Conservation (phyloP, 2,797 vertebrate genomes). For the Coilia nasus region DNA sequence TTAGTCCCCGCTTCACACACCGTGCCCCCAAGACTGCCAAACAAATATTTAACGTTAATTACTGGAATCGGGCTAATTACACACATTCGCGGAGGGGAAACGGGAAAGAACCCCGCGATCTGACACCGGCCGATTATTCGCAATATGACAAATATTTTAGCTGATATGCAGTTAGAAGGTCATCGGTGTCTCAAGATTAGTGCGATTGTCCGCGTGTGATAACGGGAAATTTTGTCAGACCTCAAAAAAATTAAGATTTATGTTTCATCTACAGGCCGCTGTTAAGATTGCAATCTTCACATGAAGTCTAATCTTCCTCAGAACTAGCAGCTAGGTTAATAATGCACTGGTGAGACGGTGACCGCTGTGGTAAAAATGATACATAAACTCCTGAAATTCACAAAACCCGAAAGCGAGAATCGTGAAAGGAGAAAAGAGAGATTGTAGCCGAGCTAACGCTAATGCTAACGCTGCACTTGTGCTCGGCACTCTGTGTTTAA, state of each 20-base stretch:
- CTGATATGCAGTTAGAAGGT: neutral
- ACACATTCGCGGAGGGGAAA: neutral
- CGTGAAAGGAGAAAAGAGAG: too few relatives aligned
- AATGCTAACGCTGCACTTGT: neutral
- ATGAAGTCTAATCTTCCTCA: neutral
- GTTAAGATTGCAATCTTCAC: neutral
- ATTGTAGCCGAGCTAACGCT: too few relatives aligned
- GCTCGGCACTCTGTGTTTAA: neutral
- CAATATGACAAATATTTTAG: neutral
- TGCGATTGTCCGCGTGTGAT: neutral
- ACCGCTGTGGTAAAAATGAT: too few relatives aligned
- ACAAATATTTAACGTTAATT: constrained; percentile 76
- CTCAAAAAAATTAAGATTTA: neutral
- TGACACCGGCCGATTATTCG: neutral
- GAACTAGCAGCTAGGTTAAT: too few relatives aligned
- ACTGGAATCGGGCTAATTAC: constrained; percentile 44
- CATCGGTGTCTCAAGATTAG: neutral
- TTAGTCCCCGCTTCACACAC: constrained; percentile 70
- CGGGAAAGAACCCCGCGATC: too few relatives aligned
- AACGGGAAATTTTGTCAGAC: neutral
- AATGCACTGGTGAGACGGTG: too few relatives aligned
- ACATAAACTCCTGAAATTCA: too few relatives aligned
- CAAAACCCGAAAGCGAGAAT: too few relatives aligned
- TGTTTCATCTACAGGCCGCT: neutral
- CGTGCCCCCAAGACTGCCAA: constrained; percentile 67